phyloP scores from a whole-genome alignment of 2,888 invertebrate genomes.

The Protodeltote pygarga region DNA sequence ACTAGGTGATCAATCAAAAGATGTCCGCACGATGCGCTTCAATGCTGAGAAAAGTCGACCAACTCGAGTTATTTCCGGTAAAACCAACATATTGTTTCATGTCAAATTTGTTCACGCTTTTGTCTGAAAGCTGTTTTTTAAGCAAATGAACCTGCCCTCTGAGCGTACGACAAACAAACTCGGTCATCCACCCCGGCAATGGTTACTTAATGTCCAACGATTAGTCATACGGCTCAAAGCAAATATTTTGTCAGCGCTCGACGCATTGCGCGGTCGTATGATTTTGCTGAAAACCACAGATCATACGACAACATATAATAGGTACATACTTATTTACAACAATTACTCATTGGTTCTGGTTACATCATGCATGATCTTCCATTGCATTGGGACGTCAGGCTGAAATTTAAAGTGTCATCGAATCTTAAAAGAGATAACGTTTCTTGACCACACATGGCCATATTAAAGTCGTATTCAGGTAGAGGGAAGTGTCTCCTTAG shows the following conservation, averaged over 20 bases:
- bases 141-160: conserved; percentile 69
- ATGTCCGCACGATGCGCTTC: conserved; percentile 30
- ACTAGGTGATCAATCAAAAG: conserved; percentile 65
- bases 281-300: conserved; percentile 63
- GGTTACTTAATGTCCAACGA: conserved; percentile 79
- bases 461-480: conserved; percentile 23
- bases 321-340: conserved; percentile 43
- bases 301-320: conserved; percentile 55
- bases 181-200: conserved; percentile 79
- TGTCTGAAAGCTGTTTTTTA: conserved; percentile 53
- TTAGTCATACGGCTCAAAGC: conserved; percentile 73
- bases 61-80: conserved; percentile 60
- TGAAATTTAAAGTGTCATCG: conserved; percentile 6
- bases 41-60: conserved; percentile 45
- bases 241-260: conserved; percentile 72
- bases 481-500: conserved; percentile 57
- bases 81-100: conserved; percentile 42
- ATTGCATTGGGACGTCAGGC: conserved; percentile 2
- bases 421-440: conserved; percentile 11
- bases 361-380: conserved; percentile 28
- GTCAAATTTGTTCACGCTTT: conserved; percentile 58
- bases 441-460: conserved; percentile 16
- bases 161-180: conserved; percentile 67
- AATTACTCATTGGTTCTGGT: conserved; percentile 54
- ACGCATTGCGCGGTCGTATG: conserved; percentile 61